phyloP scores from a whole-genome alignment of 1,140 invertebrate species.

The Asobara japonica region DNA sequence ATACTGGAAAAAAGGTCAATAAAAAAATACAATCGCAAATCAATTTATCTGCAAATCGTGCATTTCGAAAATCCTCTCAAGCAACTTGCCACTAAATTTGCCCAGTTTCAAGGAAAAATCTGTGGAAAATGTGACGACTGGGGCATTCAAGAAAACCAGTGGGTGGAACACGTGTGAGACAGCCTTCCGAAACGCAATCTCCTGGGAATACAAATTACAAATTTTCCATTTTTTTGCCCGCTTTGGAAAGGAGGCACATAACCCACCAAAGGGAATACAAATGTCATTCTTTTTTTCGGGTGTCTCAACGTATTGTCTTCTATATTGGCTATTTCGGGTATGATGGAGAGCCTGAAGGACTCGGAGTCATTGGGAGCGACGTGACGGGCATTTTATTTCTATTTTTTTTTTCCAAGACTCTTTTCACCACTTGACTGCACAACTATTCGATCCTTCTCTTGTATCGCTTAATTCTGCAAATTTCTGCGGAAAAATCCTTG shows the following conservation, averaged over 20 bases:
- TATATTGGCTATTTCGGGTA: conserved; percentile 12
- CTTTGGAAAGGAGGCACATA: not conserved
- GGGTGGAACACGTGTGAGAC: conserved; percentile 17
- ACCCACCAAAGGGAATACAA: conserved; percentile 17
- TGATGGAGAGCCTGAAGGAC: not conserved
- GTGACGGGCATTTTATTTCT: conserved; percentile 26
- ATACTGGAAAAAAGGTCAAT: conserved; percentile 5
- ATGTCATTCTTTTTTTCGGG: conserved; percentile 16
- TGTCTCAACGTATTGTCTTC: not conserved
- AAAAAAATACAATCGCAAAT: conserved; percentile 7
- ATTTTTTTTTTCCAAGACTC: no score
- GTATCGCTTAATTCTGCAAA: no score
- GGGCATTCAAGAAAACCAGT: not conserved
- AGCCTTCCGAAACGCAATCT: conserved; percentile 23
- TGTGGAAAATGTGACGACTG: not conserved
- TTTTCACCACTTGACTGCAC: no score
- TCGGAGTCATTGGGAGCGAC: not conserved
- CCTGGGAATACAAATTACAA: conserved; percentile 35
- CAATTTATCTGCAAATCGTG: not conserved
- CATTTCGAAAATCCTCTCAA: not conserved
- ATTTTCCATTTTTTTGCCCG: conserved; percentile 27
- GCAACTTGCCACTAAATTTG: not conserved
- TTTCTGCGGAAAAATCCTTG: no score
- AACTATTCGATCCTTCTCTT: no score
- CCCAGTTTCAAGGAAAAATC: not conserved